Evolutionary conservation across 2,797 vertebrate genomes (phyloP).

Genomic region (Typhlichthys subterraneus): DNA sequence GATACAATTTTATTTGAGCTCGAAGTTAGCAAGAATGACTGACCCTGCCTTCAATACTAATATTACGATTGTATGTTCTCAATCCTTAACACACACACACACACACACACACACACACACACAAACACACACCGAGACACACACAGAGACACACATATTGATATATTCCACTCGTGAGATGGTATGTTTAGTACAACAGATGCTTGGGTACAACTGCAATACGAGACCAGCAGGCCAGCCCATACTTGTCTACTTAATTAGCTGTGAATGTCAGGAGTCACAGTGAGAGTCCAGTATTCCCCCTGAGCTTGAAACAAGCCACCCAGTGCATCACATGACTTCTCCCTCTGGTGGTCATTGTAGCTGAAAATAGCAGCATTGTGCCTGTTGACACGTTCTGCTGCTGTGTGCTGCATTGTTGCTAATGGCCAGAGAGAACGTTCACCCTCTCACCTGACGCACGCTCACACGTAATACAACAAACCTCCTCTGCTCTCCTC

Average conservation of each 20-base stretch:
- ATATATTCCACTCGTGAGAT: no score
- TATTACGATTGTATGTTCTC: no score
- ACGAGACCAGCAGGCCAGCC: neutral
- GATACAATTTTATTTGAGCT: no score
- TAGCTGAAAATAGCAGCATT: slow-evolving; percentile 61
- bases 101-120: no score
- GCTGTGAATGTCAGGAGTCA: neutral
- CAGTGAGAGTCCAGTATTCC: slow-evolving; percentile 21
- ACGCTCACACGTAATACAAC: slow-evolving; percentile 10
- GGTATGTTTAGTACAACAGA: no score
- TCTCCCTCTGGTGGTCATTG: slow-evolving; percentile 53
- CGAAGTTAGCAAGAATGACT: no score
- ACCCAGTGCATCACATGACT: slow-evolving; percentile 26
- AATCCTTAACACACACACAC: no score
- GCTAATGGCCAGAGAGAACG: slow-evolving; percentile 69
- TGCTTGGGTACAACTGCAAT: no score
- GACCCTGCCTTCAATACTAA: no score
- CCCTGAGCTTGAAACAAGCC: slow-evolving; percentile 37
- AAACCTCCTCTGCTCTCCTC: no score
- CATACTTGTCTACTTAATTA: neutral
- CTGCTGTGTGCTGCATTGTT: slow-evolving; percentile 69
- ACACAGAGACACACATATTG: no score
- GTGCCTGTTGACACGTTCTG: slow-evolving; percentile 53
- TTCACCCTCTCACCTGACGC: slow-evolving; percentile 72
- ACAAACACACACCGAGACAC: no score